Base-by-base conservation (phyloP, 2,888 invertebrate genomes). In the Scaeva pyrastri region DNA sequence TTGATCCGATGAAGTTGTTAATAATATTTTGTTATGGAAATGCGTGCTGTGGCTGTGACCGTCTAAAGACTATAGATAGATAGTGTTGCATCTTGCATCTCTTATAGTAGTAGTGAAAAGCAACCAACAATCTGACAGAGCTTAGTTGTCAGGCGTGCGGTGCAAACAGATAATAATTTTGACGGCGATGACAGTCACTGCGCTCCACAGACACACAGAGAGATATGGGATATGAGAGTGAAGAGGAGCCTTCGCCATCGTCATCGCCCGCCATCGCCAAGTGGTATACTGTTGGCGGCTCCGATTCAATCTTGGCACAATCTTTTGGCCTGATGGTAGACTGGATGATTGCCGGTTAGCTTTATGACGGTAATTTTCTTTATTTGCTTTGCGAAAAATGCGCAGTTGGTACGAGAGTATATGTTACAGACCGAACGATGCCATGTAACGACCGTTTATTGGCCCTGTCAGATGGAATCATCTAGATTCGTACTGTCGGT, bases 1-100 rank as follows among this genome's bases (percentile, higher is more conserved):
- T 82, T 86, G 86, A 86, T 86, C 82, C 86, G 74, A 86, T 86
- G 86, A 86, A 86, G 86, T 82, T 86, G 82, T 86, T 86, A 86
- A 82, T 86, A 86, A 86, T 82, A 86, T 86, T 81, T 85, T 85
- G 85, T 77, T 85, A 85, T 85, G 85, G 76, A 85, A 81, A 77
- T 85, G 81, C 81, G 85, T 85, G 81, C 81, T 60, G 66, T 66
- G 41, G 81, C 81, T 60, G 66, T 66, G 41, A 62, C 64, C 56
- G 39, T 41, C 52, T 16, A 7, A 31, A 5, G 31, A 31, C 31
- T 31, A 7, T 31, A n/a, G n/a, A n/a, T n/a, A n/a, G n/a, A n/a
- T 31, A 31, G 31, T 8, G 5, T 26, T 6, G 31, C 31, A 8
- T 23, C 23, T 10, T 60, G 39, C 43, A 39, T 48, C 55, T 60